Percentiles rank a stretch among this genome's conserved stretches.
Conservation (phyloP, 2,113 vertebrate genomes). For the Chionodraco myersi region DNA sequence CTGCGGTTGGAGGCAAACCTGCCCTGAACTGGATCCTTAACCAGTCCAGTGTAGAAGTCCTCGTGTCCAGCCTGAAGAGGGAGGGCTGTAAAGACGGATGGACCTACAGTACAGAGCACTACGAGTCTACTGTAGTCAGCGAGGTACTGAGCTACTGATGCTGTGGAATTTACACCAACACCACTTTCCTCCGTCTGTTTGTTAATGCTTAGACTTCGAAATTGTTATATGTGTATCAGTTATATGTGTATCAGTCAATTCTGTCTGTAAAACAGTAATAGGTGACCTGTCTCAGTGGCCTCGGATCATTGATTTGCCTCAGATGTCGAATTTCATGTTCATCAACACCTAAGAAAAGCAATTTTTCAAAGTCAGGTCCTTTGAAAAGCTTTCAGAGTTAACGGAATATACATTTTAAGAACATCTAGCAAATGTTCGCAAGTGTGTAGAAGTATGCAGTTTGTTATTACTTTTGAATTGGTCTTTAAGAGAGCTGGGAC, state of each 20-base stretch:
- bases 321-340: background rate
- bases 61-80: conserved; percentile 36
- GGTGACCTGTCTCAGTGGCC: background rate
- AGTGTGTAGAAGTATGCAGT: background rate
- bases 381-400: too few relatives aligned
- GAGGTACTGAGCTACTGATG: conserved; percentile 52
- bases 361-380: too few relatives aligned
- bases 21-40: conserved; percentile 3
- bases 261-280: conserved; percentile 2
- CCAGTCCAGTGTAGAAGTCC: conserved; percentile 8
- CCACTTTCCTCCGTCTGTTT: background rate
- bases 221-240: background rate
- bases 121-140: conserved; percentile 56
- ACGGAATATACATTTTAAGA: background rate
- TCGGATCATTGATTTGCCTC: conserved; percentile 24
- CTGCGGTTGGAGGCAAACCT: conserved; percentile 5
- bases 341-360: too few relatives aligned
- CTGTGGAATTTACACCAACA: background rate
- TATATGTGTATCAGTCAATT: too few relatives aligned
- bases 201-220: background rate
- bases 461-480: background rate
- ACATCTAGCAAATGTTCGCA: background rate
- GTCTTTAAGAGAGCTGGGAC: too few relatives aligned
- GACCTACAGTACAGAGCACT: conserved; percentile 63
- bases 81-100: conserved; percentile 68